phyloP scores from a whole-genome alignment of 2,113 vertebrate species.

The Orthonyx spaldingii region DNA sequence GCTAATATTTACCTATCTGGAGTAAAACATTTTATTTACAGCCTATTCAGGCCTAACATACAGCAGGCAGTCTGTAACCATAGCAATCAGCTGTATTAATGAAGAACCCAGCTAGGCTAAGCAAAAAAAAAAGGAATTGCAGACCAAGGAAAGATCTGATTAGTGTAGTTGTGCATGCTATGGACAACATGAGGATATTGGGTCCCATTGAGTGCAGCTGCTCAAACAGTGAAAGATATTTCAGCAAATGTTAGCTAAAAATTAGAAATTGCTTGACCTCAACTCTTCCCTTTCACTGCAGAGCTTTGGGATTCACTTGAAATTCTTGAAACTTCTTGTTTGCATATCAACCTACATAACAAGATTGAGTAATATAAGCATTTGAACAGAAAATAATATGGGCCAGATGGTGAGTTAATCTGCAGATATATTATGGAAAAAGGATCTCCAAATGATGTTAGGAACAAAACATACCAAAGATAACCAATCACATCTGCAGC shows the following conservation, averaged over 20 bases:
- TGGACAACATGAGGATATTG: neutral
- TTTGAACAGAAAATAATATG: neutral
- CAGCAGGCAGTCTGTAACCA: neutral
- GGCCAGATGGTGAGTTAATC: neutral
- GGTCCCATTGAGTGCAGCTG: neutral
- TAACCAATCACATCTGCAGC: neutral
- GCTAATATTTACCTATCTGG: neutral
- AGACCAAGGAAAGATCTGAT: neutral
- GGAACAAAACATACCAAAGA: neutral
- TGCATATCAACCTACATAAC: neutral
- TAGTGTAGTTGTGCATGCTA: neutral
- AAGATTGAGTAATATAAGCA: neutral
- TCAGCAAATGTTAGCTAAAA: neutral
- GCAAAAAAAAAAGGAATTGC: neutral
- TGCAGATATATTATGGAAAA: neutral
- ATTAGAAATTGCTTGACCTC: neutral
- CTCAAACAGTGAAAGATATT: neutral
- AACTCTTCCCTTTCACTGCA: neutral
- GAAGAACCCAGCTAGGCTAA: neutral
- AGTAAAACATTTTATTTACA: conserved; percentile 9
- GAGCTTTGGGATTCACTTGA: neutral
- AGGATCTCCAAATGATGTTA: neutral
- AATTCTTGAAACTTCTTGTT: neutral
- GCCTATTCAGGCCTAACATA: neutral
- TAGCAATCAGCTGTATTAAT: conserved; percentile 6